Evolutionary conservation across 2,113 vertebrate species (phyloP).

Genomic region (Sapajus apella): DNA sequence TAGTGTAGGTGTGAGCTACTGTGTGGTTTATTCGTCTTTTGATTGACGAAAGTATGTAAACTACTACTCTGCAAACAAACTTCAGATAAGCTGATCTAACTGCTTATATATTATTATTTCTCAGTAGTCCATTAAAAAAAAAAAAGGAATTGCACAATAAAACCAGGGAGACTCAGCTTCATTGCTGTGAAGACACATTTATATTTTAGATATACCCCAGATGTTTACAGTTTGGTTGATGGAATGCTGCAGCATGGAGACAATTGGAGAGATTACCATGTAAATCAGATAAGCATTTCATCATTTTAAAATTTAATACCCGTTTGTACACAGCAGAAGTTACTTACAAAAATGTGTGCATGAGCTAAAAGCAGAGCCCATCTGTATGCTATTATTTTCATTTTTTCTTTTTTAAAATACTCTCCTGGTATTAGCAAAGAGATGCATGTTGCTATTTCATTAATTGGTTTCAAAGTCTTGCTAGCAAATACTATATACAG

Average conservation of each 20-base stretch:
- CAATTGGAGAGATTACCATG: constrained; percentile 52
- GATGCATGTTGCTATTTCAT: constrained; percentile 49
- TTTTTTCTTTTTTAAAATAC: background rate
- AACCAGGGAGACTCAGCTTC: background rate
- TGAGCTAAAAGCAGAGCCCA: constrained; percentile 73
- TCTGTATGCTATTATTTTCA: constrained; percentile 60
- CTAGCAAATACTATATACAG: background rate
- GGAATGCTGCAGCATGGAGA: background rate
- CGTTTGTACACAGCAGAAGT: constrained; percentile 56
- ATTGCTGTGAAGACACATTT: constrained; percentile 14
- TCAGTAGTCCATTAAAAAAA: background rate
- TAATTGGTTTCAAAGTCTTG: background rate
- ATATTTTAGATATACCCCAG: background rate
- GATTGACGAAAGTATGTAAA: background rate
- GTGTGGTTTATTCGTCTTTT: background rate
- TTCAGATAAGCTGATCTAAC: background rate
- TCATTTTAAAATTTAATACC: constrained; percentile 65
- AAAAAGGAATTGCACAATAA: background rate
- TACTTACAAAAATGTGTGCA: constrained; percentile 74
- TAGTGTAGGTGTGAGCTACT: background rate
- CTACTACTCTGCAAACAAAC: background rate
- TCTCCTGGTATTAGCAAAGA: background rate
- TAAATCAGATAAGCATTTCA: constrained; percentile 53
- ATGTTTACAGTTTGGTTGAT: background rate
- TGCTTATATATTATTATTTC: background rate